phyloP scores from a whole-genome alignment of 2,888 invertebrate genomes.

The Podotricha telesiphe region DNA sequence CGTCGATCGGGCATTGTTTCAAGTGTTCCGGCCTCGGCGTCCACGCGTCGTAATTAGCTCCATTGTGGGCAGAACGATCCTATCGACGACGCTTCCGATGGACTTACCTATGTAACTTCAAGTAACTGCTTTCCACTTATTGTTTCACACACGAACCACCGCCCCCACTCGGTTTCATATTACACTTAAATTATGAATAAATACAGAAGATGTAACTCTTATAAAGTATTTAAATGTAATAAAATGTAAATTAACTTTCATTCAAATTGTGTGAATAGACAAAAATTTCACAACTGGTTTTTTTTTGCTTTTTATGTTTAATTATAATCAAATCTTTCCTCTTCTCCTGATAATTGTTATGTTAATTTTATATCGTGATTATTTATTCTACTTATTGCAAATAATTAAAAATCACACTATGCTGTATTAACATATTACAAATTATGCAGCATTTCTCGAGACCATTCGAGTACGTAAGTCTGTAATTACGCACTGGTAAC shows the following conservation, averaged over 20 bases:
- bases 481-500: not conserved
- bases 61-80: conserved; percentile 75
- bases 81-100: conserved; percentile 79
- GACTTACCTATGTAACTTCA: conserved; percentile 66
- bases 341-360: conserved; percentile 17
- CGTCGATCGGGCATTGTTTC: conserved; percentile 62
- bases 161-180: conserved; percentile 43
- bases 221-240: conserved; percentile 38
- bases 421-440: not conserved
- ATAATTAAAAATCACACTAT: not conserved
- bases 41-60: conserved; percentile 75
- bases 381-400: conserved; percentile 13
- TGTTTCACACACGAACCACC: conserved; percentile 52
- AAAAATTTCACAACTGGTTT: conserved; percentile 42
- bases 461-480: not conserved
- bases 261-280: conserved; percentile 40
- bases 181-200: conserved; percentile 18
- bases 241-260: conserved; percentile 47
- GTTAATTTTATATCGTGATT: conserved; percentile 21
- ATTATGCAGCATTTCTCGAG: conserved; percentile 22
- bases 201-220: conserved; percentile 26
- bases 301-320: conserved; percentile 35
- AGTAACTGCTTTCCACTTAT: conserved; percentile 73
- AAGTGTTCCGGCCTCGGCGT: conserved; percentile 59
- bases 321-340: conserved; percentile 35